Conservation (phyloP, 2,113 vertebrate species). For the Nothocercus nigrocapillus region DNA sequence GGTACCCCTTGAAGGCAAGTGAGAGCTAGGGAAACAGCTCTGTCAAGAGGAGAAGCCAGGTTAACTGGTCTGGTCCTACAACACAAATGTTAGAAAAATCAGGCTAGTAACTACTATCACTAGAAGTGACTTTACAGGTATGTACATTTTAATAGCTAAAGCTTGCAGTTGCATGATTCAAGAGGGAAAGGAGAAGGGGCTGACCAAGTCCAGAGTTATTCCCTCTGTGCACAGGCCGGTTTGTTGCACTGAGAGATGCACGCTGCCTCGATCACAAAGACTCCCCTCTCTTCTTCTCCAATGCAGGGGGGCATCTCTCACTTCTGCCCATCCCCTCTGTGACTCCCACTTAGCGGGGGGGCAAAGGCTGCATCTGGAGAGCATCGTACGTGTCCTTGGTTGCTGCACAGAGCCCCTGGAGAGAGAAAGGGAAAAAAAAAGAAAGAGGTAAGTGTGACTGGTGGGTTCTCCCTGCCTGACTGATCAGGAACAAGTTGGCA, state of each 20-base stretch:
- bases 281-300: background rate
- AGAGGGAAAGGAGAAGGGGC: background rate
- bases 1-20: background rate
- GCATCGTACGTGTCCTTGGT: conserved; percentile 91
- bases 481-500: background rate
- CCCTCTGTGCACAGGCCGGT: background rate
- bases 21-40: background rate
- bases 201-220: background rate
- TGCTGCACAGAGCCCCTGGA: conserved; percentile 85
- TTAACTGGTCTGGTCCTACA: background rate
- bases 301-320: background rate
- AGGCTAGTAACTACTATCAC: background rate
- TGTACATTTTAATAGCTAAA: conserved; percentile 42
- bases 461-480: background rate
- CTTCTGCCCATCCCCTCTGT: background rate
- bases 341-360: conserved; percentile 61
- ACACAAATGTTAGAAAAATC: background rate
- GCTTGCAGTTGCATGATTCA: background rate
- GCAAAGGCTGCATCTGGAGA: conserved; percentile 87
- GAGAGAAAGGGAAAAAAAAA: conserved; percentile 6
- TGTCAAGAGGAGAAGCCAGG: background rate
- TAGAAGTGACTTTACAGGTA: conserved; percentile 46
- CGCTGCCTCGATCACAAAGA: background rate
- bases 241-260: background rate
- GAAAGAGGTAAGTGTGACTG: background rate